These are phyloP conservation scores for Asteroscopus sphinx DNA, from an alignment of 2,888 invertebrate species.

Conservation along the genomic window DNA sequence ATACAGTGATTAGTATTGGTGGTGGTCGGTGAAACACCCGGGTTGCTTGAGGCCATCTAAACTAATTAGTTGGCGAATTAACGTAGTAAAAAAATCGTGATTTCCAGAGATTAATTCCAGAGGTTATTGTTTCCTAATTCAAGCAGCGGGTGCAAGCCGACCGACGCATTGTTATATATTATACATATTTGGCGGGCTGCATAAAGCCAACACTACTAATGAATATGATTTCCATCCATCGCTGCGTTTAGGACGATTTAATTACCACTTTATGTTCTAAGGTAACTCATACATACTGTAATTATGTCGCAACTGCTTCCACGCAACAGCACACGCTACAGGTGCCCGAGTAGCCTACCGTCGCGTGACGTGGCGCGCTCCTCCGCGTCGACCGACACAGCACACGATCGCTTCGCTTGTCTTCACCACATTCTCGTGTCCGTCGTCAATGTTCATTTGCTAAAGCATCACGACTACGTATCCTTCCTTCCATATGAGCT, in stretches of 20 bases:
- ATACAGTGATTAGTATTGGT: slow-evolving; percentile 29
- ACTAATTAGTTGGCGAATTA: slow-evolving; percentile 9
- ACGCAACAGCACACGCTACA: slow-evolving; percentile 67
- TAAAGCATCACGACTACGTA: slow-evolving; percentile 16
- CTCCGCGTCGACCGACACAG: neutral
- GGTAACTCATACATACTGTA: slow-evolving; percentile 89
- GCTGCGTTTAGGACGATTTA: slow-evolving; percentile 93
- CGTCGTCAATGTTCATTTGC: slow-evolving; percentile 27
- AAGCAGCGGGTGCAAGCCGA: slow-evolving; percentile 32
- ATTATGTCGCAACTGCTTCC: slow-evolving; percentile 75
- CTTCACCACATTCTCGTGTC: slow-evolving; percentile 15
- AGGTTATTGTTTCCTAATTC: slow-evolving; percentile 9
- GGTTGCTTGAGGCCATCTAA: neutral
- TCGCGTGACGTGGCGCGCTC: neutral
- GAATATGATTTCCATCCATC: slow-evolving; percentile 81
- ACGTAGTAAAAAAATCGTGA: neutral
- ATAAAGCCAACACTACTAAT: slow-evolving; percentile 64
- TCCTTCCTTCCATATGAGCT: neutral
- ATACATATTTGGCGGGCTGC: slow-evolving; percentile 10
- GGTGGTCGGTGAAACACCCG: slow-evolving; percentile 34
- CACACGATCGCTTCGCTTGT: slow-evolving; percentile 44
- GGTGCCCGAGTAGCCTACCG: slow-evolving; percentile 20
- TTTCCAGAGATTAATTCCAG: neutral
- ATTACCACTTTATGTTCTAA: slow-evolving; percentile 93
- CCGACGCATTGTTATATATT: slow-evolving; percentile 9